A percentile compares a stretch with the other conserved stretches of the same genome.
These are phyloP conservation scores for Rhabdomys dilectus DNA, from an alignment of 2,113 vertebrate genomes.

Conservation along the genomic window DNA sequence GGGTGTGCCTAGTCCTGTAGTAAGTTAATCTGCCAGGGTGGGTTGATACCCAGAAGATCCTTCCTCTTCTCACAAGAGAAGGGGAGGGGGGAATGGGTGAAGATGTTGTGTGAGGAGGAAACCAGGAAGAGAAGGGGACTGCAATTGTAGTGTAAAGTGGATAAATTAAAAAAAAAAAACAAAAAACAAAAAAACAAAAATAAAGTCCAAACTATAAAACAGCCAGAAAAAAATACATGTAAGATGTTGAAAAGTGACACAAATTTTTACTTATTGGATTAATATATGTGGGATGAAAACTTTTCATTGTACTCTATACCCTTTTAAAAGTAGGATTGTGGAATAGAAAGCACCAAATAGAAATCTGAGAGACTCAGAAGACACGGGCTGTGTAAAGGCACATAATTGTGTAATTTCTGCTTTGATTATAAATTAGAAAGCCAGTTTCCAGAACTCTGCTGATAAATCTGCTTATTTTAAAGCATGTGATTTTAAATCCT, in stretches of 20 bases:
- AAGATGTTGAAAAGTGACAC: constrained; percentile 46
- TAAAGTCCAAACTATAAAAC: not conserved
- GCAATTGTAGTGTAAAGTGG: no score
- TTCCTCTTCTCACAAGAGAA: no score
- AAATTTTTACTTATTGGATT: constrained; percentile 27
- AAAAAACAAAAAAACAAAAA: no score
- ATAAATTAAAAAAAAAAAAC: no score
- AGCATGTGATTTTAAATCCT: constrained; percentile 34
- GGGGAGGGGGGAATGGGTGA: no score
- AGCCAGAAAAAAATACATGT: constrained; percentile 21
- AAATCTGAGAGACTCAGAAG: not conserved
- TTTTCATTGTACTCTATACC: not conserved
- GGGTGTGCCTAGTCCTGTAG: no score
- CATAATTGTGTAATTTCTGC: constrained; percentile 15
- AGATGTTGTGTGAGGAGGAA: no score
- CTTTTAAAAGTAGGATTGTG: not conserved
- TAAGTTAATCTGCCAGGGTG: no score
- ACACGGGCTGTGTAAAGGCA: not conserved
- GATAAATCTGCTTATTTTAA: constrained; percentile 54
- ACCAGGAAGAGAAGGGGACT: no score
- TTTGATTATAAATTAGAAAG: constrained; percentile 62
- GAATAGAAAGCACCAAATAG: not conserved
- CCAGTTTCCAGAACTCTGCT: constrained; percentile 34
- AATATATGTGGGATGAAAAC: not conserved
- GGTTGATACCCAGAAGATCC: no score